Conservation (phyloP, 2,113 vertebrate genomes). For the Centrocercus urophasianus region DNA sequence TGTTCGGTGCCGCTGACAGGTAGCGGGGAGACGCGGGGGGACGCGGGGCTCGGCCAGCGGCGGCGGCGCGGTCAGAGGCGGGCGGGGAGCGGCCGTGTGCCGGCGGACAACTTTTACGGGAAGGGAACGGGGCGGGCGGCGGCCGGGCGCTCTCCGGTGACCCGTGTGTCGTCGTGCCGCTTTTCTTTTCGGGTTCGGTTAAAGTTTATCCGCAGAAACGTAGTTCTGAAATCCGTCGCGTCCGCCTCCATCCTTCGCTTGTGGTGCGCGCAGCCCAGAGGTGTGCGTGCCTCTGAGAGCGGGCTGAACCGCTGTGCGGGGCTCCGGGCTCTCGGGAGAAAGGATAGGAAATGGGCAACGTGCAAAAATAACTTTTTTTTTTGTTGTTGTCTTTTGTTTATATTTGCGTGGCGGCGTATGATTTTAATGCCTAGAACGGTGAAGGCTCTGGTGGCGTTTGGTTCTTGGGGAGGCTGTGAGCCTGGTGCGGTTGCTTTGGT, state of each 20-base stretch:
- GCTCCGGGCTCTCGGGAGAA: background rate
- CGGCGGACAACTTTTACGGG: background rate
- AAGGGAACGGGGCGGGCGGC: background rate
- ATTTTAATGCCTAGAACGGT: background rate
- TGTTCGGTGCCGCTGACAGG: too few species aligned
- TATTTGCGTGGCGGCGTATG: background rate
- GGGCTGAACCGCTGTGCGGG: background rate
- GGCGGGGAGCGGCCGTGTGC: background rate
- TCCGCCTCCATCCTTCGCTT: background rate
- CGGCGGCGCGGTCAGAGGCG: background rate
- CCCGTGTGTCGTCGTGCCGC: background rate
- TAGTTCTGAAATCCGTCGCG: background rate
- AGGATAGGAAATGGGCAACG: constrained; percentile 38
- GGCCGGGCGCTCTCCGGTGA: background rate
- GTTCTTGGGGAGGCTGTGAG: background rate
- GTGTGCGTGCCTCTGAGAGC: too few species aligned
- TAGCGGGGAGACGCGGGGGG: too few species aligned
- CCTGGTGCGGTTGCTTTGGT: too few species aligned
- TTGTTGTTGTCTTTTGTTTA: background rate
- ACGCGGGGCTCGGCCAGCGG: background rate
- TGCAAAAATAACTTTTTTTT: background rate
- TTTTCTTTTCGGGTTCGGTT: too few species aligned
- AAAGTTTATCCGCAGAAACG: background rate
- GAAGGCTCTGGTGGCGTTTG: background rate
- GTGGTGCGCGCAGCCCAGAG: background rate